Conservation (phyloP, 2,888 invertebrate genomes). For the Campoplex nolae region DNA sequence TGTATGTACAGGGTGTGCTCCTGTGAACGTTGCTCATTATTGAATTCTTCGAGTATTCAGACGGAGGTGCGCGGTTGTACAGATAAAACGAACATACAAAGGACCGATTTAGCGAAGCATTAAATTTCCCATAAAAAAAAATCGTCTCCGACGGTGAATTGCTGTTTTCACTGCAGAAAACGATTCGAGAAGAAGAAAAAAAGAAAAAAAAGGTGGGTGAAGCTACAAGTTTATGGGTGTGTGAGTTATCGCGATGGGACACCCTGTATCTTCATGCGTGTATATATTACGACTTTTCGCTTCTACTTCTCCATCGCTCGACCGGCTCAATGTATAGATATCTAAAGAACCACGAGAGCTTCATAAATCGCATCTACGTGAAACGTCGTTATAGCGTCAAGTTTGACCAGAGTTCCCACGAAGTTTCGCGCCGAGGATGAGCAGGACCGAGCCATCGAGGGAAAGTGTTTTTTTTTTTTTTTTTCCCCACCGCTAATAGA, state of each 20-base stretch:
- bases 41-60: neutral
- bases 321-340: neutral
- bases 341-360: conserved; percentile 16
- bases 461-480: conserved; percentile 40
- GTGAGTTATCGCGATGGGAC: neutral
- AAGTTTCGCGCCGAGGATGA: conserved; percentile 33
- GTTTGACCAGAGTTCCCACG: conserved; percentile 38
- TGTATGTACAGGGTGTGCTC: neutral
- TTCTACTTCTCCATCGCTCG: conserved; percentile 1
- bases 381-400: conserved; percentile 58
- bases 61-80: neutral
- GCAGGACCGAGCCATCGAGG: neutral
- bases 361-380: conserved; percentile 54
- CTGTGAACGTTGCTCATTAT: neutral
- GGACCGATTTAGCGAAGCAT: neutral
- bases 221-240: neutral
- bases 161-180: neutral
- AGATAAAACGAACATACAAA: neutral
- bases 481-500: neutral
- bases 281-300: conserved; percentile 41
- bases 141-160: neutral
- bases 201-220: neutral
- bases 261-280: neutral
- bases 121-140: neutral
- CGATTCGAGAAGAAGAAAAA: neutral